Evolutionary conservation across 2,888 invertebrate species (phyloP).

Genomic region (Ornithoptera alexandrae): DNA sequence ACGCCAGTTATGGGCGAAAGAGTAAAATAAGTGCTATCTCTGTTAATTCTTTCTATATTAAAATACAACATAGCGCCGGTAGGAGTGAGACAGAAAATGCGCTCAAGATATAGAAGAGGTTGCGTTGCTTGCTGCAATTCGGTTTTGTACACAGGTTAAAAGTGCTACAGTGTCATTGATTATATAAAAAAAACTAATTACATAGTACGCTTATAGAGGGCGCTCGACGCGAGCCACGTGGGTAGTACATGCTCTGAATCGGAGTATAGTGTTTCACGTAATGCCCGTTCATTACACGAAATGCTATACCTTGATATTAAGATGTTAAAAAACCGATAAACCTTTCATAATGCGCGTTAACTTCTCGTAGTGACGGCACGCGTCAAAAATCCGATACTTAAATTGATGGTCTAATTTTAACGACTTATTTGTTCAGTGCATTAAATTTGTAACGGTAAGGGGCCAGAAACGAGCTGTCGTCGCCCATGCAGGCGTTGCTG

Average conservation of each 20-base stretch:
- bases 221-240: slow-evolving; percentile 21
- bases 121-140: too few species aligned
- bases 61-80: too few species aligned
- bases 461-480: too few species aligned
- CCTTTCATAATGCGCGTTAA: slow-evolving; percentile 28
- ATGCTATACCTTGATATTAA: slow-evolving; percentile 31
- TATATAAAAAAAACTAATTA: slow-evolving; percentile 4
- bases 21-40: too few species aligned
- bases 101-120: too few species aligned
- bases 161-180: too few species aligned
- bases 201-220: slow-evolving; percentile 4
- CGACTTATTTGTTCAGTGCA: slow-evolving; percentile 9
- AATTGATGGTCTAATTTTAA: slow-evolving; percentile 36
- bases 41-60: too few species aligned
- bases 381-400: slow-evolving; percentile 42
- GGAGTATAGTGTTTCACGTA: slow-evolving; percentile 27
- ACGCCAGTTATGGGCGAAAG: too few species aligned
- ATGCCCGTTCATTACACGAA: slow-evolving; percentile 31
- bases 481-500: too few species aligned
- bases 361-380: slow-evolving; percentile 37
- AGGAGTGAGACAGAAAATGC: too few species aligned
- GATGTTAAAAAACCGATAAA: slow-evolving; percentile 31
- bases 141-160: too few species aligned
- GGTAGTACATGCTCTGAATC: slow-evolving; percentile 1
- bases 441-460: slow-evolving; percentile 16